A percentile compares a stretch with the other conserved stretches of the same genome.
Evolutionary conservation across 2,113 vertebrate genomes (phyloP).

Genomic region (Raja brachyura): DNA sequence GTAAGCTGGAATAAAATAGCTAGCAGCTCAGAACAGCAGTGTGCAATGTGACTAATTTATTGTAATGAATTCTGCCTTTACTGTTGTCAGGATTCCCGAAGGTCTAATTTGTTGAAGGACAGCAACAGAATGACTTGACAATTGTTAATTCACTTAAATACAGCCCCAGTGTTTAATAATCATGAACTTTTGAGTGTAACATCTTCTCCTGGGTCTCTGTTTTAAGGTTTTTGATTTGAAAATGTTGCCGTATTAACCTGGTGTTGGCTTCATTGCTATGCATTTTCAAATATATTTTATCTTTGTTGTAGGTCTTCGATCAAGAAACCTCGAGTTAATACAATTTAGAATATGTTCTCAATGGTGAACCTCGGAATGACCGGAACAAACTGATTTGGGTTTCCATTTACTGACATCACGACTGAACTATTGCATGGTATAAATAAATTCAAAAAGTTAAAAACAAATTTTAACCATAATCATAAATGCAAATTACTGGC

Average conservation of each 20-base stretch:
- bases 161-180: not conserved
- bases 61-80: not conserved
- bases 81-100: conserved; percentile 7
- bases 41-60: not conserved
- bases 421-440: not conserved
- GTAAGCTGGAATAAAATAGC: not conserved
- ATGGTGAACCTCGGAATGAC: not conserved
- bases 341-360: not conserved
- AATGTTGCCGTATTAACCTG: no score
- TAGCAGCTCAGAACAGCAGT: not conserved
- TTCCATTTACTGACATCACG: not conserved
- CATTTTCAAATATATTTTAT: not conserved
- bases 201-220: not conserved
- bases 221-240: not conserved
- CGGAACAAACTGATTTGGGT: not conserved
- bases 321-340: not conserved
- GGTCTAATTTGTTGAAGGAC: not conserved
- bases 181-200: not conserved
- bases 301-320: not conserved
- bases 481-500: not conserved
- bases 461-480: not conserved
- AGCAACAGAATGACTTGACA: not conserved
- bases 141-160: not conserved
- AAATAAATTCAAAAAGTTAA: not conserved
- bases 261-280: no score